These are phyloP conservation scores for Corythoichthys intestinalis DNA, from an alignment of 2,113 vertebrate species.

Conservation along the genomic window DNA sequence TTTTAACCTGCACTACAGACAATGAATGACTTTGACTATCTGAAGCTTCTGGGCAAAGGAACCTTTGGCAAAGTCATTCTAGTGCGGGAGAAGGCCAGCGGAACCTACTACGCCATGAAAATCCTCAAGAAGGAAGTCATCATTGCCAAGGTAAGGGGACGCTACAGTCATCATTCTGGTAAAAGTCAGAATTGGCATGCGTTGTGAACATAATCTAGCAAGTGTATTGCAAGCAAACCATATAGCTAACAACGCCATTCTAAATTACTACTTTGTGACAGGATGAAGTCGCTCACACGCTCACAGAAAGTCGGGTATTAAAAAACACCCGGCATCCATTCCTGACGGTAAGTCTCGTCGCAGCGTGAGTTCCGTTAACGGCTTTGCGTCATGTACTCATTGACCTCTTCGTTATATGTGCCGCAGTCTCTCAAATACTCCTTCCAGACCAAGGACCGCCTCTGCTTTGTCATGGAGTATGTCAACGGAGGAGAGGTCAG, in stretches of 20 bases:
- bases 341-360: constrained; percentile 84
- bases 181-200: no score
- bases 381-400: not conserved
- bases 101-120: constrained; percentile 97
- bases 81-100: constrained; percentile 96
- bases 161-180: no score
- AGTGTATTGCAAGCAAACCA: no score
- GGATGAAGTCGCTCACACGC: constrained; percentile 96
- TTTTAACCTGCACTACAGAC: constrained; percentile 70
- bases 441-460: constrained; percentile 96
- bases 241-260: no score
- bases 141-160: constrained; percentile 84
- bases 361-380: not conserved
- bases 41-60: constrained; percentile 97
- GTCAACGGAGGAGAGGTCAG: constrained; percentile 96
- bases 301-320: constrained; percentile 93
- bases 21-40: constrained; percentile 98
- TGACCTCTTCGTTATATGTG: constrained; percentile 34
- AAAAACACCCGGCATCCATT: constrained; percentile 96
- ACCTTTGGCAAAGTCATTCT: constrained; percentile 98
- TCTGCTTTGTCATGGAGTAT: constrained; percentile 98
- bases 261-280: constrained; percentile 39
- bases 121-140: constrained; percentile 98
- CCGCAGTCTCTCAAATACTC: constrained; percentile 96
- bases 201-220: not conserved